These are phyloP conservation scores for Zosterops pallidus DNA, from an alignment of 2,113 vertebrate species.

Conservation along the genomic window DNA sequence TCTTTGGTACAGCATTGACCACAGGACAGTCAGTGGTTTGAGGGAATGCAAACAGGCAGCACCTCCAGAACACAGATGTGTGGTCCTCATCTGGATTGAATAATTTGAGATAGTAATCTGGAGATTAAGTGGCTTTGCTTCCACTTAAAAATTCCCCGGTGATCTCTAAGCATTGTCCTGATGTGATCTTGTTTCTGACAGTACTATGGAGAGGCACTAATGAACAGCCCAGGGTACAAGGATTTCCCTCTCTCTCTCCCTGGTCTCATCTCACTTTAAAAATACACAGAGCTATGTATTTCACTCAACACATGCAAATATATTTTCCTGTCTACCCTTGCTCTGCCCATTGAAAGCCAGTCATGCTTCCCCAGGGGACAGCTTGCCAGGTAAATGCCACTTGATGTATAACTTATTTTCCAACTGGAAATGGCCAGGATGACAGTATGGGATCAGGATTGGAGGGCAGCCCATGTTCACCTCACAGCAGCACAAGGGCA, in stretches of 20 bases:
- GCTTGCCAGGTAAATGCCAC: not conserved
- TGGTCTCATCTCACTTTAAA: not conserved
- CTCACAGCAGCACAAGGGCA: not conserved
- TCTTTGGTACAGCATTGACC: not conserved
- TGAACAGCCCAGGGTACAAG: not conserved
- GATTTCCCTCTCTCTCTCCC: not conserved
- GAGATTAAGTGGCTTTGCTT: not conserved
- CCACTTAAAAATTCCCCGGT: not conserved
- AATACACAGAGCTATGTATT: not conserved
- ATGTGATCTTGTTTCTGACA: not conserved
- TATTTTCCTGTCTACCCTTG: not conserved
- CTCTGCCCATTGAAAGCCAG: not conserved
- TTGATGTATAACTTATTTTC: not conserved
- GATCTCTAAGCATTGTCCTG: not conserved
- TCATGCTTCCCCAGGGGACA: not conserved
- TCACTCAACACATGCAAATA: not conserved
- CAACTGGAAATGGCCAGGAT: not conserved
- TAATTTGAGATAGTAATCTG: not conserved
- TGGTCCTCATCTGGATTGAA: not conserved
- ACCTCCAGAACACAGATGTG: not conserved
- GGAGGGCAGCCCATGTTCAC: rapidly evolving
- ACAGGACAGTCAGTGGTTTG: not conserved
- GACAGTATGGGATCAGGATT: rapidly evolving
- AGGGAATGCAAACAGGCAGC: not conserved
- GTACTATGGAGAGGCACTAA: not conserved